Conservation (phyloP, 2,888 invertebrate genomes). For the Sepiola atlantica region DNA sequence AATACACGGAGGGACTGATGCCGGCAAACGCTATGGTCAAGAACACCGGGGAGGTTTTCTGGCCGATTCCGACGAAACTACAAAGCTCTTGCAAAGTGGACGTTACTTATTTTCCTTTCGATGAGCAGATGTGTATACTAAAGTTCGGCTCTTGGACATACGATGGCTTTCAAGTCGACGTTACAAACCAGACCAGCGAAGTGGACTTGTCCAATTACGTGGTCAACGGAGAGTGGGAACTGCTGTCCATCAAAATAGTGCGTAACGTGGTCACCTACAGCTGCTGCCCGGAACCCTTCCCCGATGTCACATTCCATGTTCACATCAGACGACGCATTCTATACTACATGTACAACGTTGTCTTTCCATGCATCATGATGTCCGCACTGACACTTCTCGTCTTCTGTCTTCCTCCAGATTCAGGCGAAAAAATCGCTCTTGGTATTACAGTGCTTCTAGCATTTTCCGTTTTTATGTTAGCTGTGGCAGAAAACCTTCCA, state of each 20-base stretch:
- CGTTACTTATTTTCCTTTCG: constrained; percentile 79
- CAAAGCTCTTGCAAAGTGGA: constrained; percentile 78
- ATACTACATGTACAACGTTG: constrained; percentile 78
- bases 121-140: constrained; percentile 77
- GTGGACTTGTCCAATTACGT: constrained; percentile 73
- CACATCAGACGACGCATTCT: constrained; percentile 77
- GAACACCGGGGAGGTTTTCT: constrained; percentile 77
- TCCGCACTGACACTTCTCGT: constrained; percentile 79
- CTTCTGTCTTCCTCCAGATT: constrained; percentile 78
- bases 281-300: constrained; percentile 72
- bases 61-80: constrained; percentile 79
- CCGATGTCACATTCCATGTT: constrained; percentile 75
- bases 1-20: constrained; percentile 78
- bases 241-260: constrained; percentile 64
- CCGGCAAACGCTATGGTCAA: constrained; percentile 78
- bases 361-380: constrained; percentile 80
- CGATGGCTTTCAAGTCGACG: constrained; percentile 75
- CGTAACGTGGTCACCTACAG: constrained; percentile 71
- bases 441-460: constrained; percentile 79
- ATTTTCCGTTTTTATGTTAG: constrained; percentile 79
- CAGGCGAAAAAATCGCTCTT: constrained; percentile 78
- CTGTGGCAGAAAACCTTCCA: constrained; percentile 79
- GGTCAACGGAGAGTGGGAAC: constrained; percentile 72
- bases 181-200: constrained; percentile 52
- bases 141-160: constrained; percentile 79